Evolutionary conservation across 2,888 invertebrate genomes (phyloP).

Genomic region (Amblyjoppa proteus): DNA sequence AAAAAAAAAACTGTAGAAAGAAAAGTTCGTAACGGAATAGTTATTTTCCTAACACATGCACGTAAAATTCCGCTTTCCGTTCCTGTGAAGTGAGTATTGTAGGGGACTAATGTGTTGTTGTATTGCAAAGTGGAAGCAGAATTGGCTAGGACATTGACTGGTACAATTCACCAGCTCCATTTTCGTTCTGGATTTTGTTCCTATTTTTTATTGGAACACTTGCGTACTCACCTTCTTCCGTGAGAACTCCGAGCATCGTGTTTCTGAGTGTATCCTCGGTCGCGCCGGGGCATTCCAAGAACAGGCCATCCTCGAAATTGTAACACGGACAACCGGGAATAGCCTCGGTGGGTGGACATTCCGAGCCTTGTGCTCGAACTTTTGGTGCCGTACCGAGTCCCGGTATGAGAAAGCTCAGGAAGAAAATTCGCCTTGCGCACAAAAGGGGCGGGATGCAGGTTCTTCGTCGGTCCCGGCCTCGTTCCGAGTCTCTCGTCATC

Average conservation of each 20-base stretch:
- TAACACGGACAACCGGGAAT: constrained; percentile 94
- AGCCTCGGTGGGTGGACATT: constrained; percentile 81
- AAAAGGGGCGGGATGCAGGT: constrained; percentile 66
- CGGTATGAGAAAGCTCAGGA: constrained; percentile 65
- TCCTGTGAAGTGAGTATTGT: no score
- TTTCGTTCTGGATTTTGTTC: neutral
- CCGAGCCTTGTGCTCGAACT: constrained; percentile 76
- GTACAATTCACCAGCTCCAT: neutral
- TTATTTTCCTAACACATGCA: no score
- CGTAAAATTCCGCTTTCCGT: no score
- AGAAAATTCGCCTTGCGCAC: constrained; percentile 71
- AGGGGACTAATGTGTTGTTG: neutral
- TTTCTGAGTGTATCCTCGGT: constrained; percentile 91
- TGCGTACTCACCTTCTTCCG: constrained; percentile 76
- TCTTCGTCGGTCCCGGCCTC: constrained; percentile 67
- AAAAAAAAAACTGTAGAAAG: no score
- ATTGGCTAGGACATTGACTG: neutral
- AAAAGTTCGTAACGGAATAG: no score
- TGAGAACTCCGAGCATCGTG: constrained; percentile 89
- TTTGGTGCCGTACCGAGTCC: constrained; percentile 59
- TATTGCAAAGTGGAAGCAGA: neutral
- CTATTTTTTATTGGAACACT: neutral
- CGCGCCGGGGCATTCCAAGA: constrained; percentile 95
- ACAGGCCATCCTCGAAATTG: constrained; percentile 95
- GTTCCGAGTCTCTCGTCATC: constrained; percentile 77